A percentile compares a stretch with the other conserved stretches of the same genome.
These are phyloP conservation scores for Autographa gamma DNA, from an alignment of 2,888 invertebrate species.

Conservation along the genomic window DNA sequence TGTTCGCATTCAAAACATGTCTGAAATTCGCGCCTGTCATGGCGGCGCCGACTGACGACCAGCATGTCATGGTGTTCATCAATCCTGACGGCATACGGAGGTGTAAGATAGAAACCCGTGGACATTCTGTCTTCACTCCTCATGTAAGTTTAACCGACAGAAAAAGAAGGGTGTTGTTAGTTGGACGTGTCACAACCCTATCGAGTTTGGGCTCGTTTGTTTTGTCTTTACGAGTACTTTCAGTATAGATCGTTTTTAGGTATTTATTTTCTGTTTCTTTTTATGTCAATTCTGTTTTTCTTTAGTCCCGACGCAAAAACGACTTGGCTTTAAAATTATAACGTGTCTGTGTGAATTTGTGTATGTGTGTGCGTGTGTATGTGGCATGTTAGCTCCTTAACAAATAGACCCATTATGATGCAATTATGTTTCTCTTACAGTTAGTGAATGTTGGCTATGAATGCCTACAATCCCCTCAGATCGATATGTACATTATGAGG, in stretches of 20 bases:
- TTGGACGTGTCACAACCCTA: too few species aligned
- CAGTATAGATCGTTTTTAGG: too few species aligned
- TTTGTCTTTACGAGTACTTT: too few species aligned
- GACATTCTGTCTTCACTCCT: constrained; percentile 67
- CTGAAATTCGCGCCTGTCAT: constrained; percentile 78
- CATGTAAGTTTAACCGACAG: constrained; percentile 70
- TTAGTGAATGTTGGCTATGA: constrained; percentile 74
- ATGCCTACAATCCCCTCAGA: constrained; percentile 72
- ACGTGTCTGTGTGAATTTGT: too few species aligned
- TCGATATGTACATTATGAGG: constrained; percentile 79
- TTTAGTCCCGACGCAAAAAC: too few species aligned
- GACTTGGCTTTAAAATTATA: too few species aligned
- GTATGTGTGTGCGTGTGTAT: too few species aligned
- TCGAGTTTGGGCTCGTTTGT: too few species aligned
- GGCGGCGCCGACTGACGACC: constrained; percentile 54
- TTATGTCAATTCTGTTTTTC: too few species aligned
- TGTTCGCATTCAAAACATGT: constrained; percentile 76
- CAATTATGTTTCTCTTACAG: constrained; percentile 56
- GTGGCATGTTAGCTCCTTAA: too few species aligned
- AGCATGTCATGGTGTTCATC: constrained; percentile 74
- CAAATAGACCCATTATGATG: too few species aligned
- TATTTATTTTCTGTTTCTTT: too few species aligned
- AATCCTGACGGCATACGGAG: constrained; percentile 72
- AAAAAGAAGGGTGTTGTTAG: background rate
- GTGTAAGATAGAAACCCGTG: constrained; percentile 64